Percentiles rank a stretch among this genome's conserved stretches.
Evolutionary conservation across 2,113 vertebrate genomes (phyloP).

Genomic region (Vicugna pacos): DNA sequence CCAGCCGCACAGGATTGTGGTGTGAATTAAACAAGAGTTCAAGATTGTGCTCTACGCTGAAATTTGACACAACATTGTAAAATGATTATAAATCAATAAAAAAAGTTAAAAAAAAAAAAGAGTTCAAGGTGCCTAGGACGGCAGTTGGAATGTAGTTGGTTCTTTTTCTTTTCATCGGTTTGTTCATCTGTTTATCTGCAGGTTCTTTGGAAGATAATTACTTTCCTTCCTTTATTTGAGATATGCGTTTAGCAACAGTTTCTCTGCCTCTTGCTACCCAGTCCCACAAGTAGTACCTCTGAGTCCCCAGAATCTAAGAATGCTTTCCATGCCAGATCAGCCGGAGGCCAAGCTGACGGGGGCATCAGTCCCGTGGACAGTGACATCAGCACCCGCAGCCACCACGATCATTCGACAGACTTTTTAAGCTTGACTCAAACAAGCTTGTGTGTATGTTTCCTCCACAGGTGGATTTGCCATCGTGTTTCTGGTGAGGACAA

Average conservation of each 20-base stretch:
- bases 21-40: slow-evolving; percentile 18
- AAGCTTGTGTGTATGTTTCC: slow-evolving; percentile 71
- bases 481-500: slow-evolving; percentile 96
- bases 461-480: slow-evolving; percentile 96
- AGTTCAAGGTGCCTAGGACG: background rate
- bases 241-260: background rate
- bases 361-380: background rate
- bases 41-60: background rate
- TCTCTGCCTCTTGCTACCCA: slow-evolving; percentile 24
- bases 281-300: background rate
- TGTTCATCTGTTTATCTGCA: slow-evolving; percentile 10
- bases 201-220: slow-evolving; percentile 22
- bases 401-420: background rate
- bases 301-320: background rate
- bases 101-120: background rate
- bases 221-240: background rate
- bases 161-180: background rate
- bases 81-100: too few species aligned
- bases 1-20: background rate
- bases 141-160: background rate
- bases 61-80: too few species aligned
- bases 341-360: background rate
- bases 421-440: slow-evolving; percentile 42
- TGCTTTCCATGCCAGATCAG: background rate
- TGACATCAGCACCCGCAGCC: background rate